Percentiles rank a stretch among this genome's conserved stretches.
Conservation (phyloP, 2,888 invertebrate genomes). For the Auanema freiburgensis region DNA sequence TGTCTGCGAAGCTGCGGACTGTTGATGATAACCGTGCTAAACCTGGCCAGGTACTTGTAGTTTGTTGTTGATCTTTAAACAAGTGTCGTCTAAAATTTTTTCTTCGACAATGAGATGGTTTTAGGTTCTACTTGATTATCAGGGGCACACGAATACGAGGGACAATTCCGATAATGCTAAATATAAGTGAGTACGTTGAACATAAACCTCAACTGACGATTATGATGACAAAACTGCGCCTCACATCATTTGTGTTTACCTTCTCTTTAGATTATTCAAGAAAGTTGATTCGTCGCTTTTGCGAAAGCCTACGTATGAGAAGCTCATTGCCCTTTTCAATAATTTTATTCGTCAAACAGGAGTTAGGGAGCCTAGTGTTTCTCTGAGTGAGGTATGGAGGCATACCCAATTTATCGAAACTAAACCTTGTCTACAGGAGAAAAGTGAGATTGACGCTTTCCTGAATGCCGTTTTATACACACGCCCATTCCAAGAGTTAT, state of each 20-base stretch:
- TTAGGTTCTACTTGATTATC: slow-evolving; percentile 51
- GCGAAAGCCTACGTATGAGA: slow-evolving; percentile 73
- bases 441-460: slow-evolving; percentile 78
- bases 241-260: not conserved
- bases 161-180: slow-evolving; percentile 51
- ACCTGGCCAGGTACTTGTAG: slow-evolving; percentile 10
- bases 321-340: slow-evolving; percentile 77
- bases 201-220: not conserved
- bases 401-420: not conserved
- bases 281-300: slow-evolving; percentile 45
- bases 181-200: slow-evolving; percentile 27
- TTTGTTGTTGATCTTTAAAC: slow-evolving; percentile 1
- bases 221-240: not conserved
- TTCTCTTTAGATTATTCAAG: slow-evolving; percentile 31
- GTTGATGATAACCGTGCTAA: slow-evolving; percentile 43
- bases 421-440: slow-evolving; percentile 21
- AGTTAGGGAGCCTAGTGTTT: slow-evolving; percentile 49
- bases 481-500: slow-evolving; percentile 76
- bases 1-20: slow-evolving; percentile 21
- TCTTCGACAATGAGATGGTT: not conserved
- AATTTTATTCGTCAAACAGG: slow-evolving; percentile 78
- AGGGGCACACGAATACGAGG: slow-evolving; percentile 54
- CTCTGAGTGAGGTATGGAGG: slow-evolving; percentile 69
- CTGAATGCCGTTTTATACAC: slow-evolving; percentile 79
- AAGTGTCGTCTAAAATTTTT: not conserved